Evolutionary conservation across 2,888 invertebrate species (phyloP), one percentile per base, ranked within the genome.

Genomic region (Xanthorhoe spadicearia): DNA sequence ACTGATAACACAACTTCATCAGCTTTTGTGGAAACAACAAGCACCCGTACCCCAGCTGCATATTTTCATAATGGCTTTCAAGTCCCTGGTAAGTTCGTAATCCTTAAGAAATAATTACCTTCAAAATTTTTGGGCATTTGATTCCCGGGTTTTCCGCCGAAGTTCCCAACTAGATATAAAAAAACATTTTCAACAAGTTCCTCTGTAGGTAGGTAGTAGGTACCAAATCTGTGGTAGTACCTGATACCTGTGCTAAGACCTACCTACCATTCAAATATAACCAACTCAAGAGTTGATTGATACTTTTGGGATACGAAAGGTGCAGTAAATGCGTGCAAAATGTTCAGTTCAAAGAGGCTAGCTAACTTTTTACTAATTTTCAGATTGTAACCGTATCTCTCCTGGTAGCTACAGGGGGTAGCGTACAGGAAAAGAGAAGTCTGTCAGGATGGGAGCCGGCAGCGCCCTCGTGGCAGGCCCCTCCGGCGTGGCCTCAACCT

Each of bases 381-480:
- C 73, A 81, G 83, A 64, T 80, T 17, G 55, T 81, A 32, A 67
- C 76, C 4, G 67, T 75, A 10, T 74, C 69, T 19, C 54, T 86
- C 53, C 62, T 82, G 19, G 79, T 74, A 28, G 78, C 70, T 8
- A 73, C 74, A 6, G 78, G 77, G 0, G 74, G 77, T 57, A 80
- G 71, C 50, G 77, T 77, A 52, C 80, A 77, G 1, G 85, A 85
- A 38, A 92, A 92, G 76, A 81, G 91, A 35, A 92, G 91, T 70
- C 75, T 86, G 1, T 2, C 68, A 0, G 74, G 76, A 18, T 77
- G 81, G 73, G 83, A 86, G 46, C 64, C 69, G 1, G 60, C 60
- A 13, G 73, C 80, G 0, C 72, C 77, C 13, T 72, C 73, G 49
- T 74, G 82, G 83, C 68, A 81, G 53, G 71, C 73, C 64, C 51